A percentile compares a stretch with the other conserved stretches of the same genome.
Conservation (phyloP, 2,888 invertebrate genomes). For the Protonemura montana region DNA sequence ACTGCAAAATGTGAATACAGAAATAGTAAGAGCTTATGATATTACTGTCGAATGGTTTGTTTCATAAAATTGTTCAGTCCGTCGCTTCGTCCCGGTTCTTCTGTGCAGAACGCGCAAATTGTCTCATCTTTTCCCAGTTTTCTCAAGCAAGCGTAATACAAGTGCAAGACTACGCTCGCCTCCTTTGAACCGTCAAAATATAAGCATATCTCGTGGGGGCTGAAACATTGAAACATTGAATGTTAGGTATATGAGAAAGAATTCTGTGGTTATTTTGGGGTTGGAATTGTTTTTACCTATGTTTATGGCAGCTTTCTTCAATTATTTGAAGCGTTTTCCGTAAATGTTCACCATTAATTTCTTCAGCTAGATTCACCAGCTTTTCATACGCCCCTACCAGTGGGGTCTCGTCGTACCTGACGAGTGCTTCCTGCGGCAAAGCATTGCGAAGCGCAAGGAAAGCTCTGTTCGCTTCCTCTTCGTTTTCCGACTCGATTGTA, state of each 20-base stretch:
- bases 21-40: too few relatives aligned
- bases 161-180: constrained; percentile 53
- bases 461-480: constrained; percentile 57
- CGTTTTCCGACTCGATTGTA: constrained; percentile 61
- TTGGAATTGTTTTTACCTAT: too few relatives aligned
- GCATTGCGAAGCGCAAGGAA: constrained; percentile 57
- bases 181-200: constrained; percentile 53
- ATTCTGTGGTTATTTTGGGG: too few relatives aligned
- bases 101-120: neutral
- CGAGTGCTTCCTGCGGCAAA: constrained; percentile 50
- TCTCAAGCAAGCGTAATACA: constrained; percentile 51
- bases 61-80: neutral
- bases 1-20: too few relatives aligned
- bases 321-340: constrained; percentile 48
- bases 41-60: neutral
- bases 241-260: neutral
- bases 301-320: constrained; percentile 48
- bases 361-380: constrained; percentile 49
- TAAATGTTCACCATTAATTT: constrained; percentile 21
- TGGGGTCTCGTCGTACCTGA: constrained; percentile 52
- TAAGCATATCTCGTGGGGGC: constrained; percentile 41
- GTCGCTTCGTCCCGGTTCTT: neutral
- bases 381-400: constrained; percentile 50
- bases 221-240: neutral
- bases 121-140: neutral